Conservation (phyloP, 2,797 vertebrate genomes). For the Cuniculus paca region DNA sequence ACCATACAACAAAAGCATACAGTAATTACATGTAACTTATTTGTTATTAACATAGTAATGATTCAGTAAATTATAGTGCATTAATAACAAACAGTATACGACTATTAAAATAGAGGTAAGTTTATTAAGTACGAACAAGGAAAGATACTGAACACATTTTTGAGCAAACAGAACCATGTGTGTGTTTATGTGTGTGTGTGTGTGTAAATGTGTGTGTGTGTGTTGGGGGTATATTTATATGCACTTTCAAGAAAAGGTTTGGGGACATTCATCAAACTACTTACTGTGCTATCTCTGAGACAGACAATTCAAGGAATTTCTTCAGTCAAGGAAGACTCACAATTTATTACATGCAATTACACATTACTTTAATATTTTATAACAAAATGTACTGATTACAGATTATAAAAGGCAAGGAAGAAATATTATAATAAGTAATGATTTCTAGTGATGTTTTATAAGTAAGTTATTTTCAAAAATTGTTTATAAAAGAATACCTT, state of each 20-base stretch:
- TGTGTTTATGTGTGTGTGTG: not conserved
- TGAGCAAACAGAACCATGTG: not conserved
- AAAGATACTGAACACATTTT: not conserved
- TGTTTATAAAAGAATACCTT: conserved; percentile 42
- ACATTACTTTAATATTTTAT: not conserved
- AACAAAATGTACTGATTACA: not conserved
- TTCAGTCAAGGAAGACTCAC: not conserved
- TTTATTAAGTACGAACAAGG: not conserved
- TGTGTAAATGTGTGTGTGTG: not conserved
- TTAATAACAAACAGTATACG: not conserved
- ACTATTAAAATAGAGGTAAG: not conserved
- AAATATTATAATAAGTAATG: not conserved
- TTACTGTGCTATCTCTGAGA: not conserved
- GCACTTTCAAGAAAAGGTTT: not conserved
- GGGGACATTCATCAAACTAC: not conserved
- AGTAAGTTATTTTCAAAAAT: conserved; percentile 22
- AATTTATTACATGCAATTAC: not conserved
- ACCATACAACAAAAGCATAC: not conserved
- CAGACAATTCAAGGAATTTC: not conserved
- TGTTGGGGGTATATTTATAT: not conserved
- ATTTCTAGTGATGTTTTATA: conserved; percentile 56
- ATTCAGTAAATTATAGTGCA: not conserved
- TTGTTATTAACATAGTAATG: not conserved
- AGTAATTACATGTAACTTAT: not conserved
- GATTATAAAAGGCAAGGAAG: not conserved